Evolutionary conservation across 1,140 invertebrate genomes (phyloP), one percentile per base, ranked within the genome.

Genomic region (Phymastichus coffea): DNA sequence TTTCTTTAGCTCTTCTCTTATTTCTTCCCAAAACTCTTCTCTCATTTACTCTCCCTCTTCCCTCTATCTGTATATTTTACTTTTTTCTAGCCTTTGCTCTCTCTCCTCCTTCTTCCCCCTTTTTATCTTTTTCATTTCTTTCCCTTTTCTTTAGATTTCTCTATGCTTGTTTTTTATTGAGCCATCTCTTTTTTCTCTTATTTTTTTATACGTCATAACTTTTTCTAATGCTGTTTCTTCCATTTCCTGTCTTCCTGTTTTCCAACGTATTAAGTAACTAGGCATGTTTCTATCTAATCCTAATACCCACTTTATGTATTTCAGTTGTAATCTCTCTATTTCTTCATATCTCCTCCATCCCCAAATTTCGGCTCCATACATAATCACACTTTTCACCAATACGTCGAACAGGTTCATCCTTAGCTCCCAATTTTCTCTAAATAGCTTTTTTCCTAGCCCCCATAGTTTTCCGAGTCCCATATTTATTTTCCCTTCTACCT

Each of bases 251-350:
- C 20, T 22, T 4, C 28, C 22, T n/a, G 23, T 14, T 37, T 61
- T 33, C 10, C 47, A 22, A 9, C 12, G 23, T 1, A 61, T 4
- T 12, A 54, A 26, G 23, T 55, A 55, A 4, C 33, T 41, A 1
- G 58, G 58, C 1, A 49, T 65, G 2, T 26, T 23, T 2, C n/a
- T 17, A 22, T 58, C 53, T 7, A 62, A 15, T 7, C 19, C 57
- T 22, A 65, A n/a, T 1, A 56, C 14, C 58, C 59, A 62, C 30
- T 44, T 65, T 3, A 62, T 35, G 37, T 65, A 65, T 12, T 59
- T 35, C 17, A 30, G 0, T 22, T 57, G 20, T 2, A 66, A 20
- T 8, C 14, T 19, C 26, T 60, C 48, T 14, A 60, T 10, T 19
- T 52, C 41, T n/a, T n/a, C n/a, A n/a, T n/a, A n/a, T n/a, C n/a